Percentiles rank a stretch among this genome's conserved stretches.
Conservation (phyloP, 2,797 vertebrate species). For the Peromyscus melanophrys region DNA sequence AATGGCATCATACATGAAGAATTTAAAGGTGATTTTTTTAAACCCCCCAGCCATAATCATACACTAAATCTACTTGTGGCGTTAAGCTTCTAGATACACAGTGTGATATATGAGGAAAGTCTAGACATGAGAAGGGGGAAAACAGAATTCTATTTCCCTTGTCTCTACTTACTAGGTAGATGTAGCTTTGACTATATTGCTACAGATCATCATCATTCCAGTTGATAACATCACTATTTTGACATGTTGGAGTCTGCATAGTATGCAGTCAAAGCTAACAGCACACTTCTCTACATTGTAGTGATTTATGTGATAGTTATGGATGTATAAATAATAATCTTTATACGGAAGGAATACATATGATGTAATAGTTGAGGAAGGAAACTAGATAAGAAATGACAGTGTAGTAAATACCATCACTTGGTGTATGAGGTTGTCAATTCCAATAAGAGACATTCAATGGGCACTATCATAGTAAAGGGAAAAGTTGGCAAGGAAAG, state of each 20-base stretch:
- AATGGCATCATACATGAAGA: neutral
- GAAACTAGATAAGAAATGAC: neutral
- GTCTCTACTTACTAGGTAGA: neutral
- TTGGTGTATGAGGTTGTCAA: neutral
- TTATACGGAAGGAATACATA: neutral
- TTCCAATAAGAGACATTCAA: neutral
- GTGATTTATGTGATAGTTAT: neutral
- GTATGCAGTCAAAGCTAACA: neutral
- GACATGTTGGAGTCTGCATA: neutral
- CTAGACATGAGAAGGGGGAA: neutral
- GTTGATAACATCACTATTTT: neutral
- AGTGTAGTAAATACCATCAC: neutral
- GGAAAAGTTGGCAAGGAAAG: neutral
- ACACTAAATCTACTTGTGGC: neutral
- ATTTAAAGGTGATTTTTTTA: neutral
- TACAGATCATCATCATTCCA: neutral
- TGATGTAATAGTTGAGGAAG: neutral
- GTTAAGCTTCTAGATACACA: neutral
- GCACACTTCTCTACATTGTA: neutral
- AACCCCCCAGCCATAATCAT: neutral
- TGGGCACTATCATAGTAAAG: fast-evolving
- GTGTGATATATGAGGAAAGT: neutral
- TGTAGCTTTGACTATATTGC: neutral
- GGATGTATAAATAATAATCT: neutral
- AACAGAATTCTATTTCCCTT: neutral